These are phyloP conservation scores for Strix occidentalis DNA, from an alignment of 2,797 vertebrate species.

Conservation along the genomic window DNA sequence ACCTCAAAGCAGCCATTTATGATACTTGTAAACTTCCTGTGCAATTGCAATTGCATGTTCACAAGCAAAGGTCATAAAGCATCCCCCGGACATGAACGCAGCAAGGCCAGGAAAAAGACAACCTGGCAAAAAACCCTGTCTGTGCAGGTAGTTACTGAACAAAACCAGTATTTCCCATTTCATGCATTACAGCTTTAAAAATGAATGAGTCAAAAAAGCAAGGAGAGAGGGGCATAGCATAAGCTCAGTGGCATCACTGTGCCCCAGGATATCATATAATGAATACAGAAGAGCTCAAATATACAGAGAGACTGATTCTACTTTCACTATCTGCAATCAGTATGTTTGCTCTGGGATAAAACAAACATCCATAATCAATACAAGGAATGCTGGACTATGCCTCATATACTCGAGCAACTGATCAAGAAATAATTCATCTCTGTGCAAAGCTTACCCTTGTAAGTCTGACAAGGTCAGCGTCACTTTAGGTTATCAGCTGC, in stretches of 20 bases:
- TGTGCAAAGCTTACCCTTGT: slow-evolving; percentile 5
- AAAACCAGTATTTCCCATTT: background rate
- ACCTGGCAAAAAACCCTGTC: background rate
- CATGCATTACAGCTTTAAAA: background rate
- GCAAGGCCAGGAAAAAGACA: background rate
- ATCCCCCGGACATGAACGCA: background rate
- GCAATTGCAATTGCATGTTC: background rate
- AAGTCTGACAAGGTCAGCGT: slow-evolving; percentile 35
- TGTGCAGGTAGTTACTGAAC: background rate
- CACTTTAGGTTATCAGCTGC: background rate
- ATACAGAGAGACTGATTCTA: background rate
- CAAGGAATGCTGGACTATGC: background rate
- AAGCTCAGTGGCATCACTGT: background rate
- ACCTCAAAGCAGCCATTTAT: background rate
- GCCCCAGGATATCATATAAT: background rate
- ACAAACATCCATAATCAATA: background rate
- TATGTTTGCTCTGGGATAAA: slow-evolving; percentile 19
- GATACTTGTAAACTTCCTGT: background rate
- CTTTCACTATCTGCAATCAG: background rate
- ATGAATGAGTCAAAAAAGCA: background rate
- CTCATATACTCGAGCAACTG: background rate
- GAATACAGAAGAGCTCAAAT: background rate
- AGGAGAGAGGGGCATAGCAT: background rate
- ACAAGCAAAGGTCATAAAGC: background rate
- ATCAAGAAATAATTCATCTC: slow-evolving; percentile 12